Percentiles rank a stretch among this genome's conserved stretches.
Evolutionary conservation across 2,113 vertebrate species (phyloP).

Genomic region (Urocitellus parryii): DNA sequence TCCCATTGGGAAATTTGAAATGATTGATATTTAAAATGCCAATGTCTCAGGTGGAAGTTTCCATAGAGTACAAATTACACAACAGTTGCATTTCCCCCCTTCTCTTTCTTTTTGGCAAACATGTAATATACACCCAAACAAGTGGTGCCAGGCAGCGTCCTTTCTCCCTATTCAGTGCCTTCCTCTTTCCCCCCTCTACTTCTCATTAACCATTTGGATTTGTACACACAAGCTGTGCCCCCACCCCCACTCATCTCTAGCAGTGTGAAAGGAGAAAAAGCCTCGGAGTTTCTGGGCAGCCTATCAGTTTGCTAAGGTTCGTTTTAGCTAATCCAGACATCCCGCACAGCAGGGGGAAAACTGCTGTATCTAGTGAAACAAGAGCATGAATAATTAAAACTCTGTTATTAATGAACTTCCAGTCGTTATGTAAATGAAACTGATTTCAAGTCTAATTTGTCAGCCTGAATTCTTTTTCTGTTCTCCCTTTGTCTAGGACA

Average conservation of each 20-base stretch:
- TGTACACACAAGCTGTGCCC: constrained; percentile 10
- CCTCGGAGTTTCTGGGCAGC: constrained; percentile 87
- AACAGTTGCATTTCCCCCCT: background rate
- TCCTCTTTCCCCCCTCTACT: background rate
- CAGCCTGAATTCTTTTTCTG: constrained; percentile 92
- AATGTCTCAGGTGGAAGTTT: constrained; percentile 52
- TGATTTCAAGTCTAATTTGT: constrained; percentile 94
- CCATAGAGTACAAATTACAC: constrained; percentile 19
- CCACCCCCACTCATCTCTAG: constrained; percentile 61
- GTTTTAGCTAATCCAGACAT: constrained; percentile 92
- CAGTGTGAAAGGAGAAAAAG: constrained; percentile 85
- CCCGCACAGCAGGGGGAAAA: constrained; percentile 91
- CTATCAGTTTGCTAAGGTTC: constrained; percentile 88
- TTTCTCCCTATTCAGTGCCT: background rate
- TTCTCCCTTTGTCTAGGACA: constrained; percentile 90
- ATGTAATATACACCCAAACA: constrained; percentile 11
- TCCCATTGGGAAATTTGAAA: constrained; percentile 13
- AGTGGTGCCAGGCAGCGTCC: background rate
- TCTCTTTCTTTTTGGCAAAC: background rate
- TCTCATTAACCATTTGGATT: background rate
- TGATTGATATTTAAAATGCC: constrained; percentile 47
- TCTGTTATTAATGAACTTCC: constrained; percentile 94
- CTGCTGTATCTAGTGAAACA: constrained; percentile 93
- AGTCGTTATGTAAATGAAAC: constrained; percentile 94
- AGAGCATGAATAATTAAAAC: constrained; percentile 96